phyloP scores from a whole-genome alignment of 2,888 invertebrate species.

The Sinohyriopsis cumingii region DNA sequence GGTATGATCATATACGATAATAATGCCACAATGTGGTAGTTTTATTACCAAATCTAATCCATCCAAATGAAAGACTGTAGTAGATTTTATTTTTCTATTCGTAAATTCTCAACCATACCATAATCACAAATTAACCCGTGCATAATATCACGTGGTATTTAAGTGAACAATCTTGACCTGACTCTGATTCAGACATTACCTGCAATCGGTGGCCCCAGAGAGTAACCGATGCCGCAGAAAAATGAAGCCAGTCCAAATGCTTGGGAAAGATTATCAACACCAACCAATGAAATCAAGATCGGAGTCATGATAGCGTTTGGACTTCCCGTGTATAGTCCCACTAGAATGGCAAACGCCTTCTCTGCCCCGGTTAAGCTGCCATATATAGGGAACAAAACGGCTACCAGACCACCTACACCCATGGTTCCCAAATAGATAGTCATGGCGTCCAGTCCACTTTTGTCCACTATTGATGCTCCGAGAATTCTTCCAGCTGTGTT shows the following conservation, averaged over 20 bases:
- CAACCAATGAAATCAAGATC: slow-evolving; percentile 27
- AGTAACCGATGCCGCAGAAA: slow-evolving; percentile 29
- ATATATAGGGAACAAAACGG: slow-evolving; percentile 22
- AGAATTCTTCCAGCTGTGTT: slow-evolving; percentile 27
- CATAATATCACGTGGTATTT: no score
- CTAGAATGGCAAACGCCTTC: slow-evolving; percentile 15
- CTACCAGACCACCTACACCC: slow-evolving; percentile 18
- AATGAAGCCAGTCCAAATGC: slow-evolving; percentile 37
- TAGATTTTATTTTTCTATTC: no score
- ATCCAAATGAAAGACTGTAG: no score
- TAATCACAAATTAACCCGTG: no score
- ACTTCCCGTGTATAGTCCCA: slow-evolving; percentile 34
- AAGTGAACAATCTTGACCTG: no score
- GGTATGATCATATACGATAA: no score
- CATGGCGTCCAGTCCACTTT: slow-evolving; percentile 13
- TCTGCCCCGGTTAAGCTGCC: slow-evolving; percentile 9
- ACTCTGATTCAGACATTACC: slow-evolving; percentile 15
- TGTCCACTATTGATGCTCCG: slow-evolving; percentile 12
- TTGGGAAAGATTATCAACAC: slow-evolving; percentile 24
- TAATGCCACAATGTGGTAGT: no score
- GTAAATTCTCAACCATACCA: no score
- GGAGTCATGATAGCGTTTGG: slow-evolving; percentile 36
- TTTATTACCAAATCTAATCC: no score
- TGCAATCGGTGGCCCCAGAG: slow-evolving; percentile 30
- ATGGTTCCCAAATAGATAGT: slow-evolving; percentile 17